Base-by-base conservation (phyloP, 2,888 invertebrate genomes). In the Listrodromus nycthemerus region DNA sequence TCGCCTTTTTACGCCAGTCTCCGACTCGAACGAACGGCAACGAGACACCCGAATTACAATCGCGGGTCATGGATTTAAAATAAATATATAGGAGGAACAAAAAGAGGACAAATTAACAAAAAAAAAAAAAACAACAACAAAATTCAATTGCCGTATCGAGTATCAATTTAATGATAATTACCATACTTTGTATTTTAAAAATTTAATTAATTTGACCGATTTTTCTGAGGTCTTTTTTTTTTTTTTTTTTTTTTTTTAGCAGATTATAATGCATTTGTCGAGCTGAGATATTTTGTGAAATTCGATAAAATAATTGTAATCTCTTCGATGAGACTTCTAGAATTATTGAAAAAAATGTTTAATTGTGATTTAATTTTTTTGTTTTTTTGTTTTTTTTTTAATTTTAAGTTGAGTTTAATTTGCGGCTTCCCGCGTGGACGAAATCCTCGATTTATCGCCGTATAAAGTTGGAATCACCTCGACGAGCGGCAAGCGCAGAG, bases 31-130 rank as follows among this genome's bases (percentile, higher is more conserved):
- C 41, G 30, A 69, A 66, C 41, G 21, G 52, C 55, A 27, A 24
- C 45, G 55, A 55, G 24, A 55, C 24, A 16, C 41, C 13, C 41
- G 33, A 21, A 19, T 5, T 24, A 37, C 7, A 21, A 24, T 24
- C 19, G 50, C 24, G n/a, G 19, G 37, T 8, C 30, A 50, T 48
- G 33, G 65, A 69, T 65, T 52, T 41, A 73, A 10, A 79, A 37
- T 55, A 27, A n/a, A 79, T 30, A 21, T 30, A 21, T 10, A 55
- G 24, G 37, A 10, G 7, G 37, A 37, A 16, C 7, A 79, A 65
- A 70, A 61, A 63, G 19, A 6, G 6, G 4, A 24, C n/a, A n/a
- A n/a, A n/a, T n/a, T n/a, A n/a, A n/a, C n/a, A n/a, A n/a, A n/a
- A n/a, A n/a, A n/a, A n/a, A n/a, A n/a, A n/a, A n/a, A n/a, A n/a